Percentiles rank a stretch among this genome's conserved stretches.
Evolutionary conservation across 2,113 vertebrate genomes (phyloP).

Genomic region (Rhineura floridana): DNA sequence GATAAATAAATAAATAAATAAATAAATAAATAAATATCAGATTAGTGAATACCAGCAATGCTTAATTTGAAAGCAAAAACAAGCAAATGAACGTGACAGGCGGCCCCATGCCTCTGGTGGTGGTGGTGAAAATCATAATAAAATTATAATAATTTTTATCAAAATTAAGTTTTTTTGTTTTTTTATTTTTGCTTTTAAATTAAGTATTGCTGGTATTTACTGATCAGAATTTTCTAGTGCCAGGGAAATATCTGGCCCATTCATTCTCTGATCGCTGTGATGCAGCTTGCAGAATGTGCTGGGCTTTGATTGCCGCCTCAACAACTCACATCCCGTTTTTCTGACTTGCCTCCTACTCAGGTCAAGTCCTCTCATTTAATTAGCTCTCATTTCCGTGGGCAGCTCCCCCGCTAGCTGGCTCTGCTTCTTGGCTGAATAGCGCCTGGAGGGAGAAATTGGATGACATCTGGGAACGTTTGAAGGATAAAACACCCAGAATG

Average conservation of each 20-base stretch:
- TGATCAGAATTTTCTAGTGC: too few relatives aligned
- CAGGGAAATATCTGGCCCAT: background rate
- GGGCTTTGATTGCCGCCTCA: background rate
- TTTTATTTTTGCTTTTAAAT: background rate
- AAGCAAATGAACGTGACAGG: too few relatives aligned
- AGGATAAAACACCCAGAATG: background rate
- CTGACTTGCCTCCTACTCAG: background rate
- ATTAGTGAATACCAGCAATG: too few relatives aligned
- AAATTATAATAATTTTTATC: too few relatives aligned
- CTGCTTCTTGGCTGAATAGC: background rate
- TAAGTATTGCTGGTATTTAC: background rate
- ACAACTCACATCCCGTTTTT: background rate
- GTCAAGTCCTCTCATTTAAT: constrained; percentile 5
- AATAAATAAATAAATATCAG: too few relatives aligned
- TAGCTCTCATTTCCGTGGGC: background rate
- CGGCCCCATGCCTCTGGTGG: too few relatives aligned
- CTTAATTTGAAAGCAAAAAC: too few relatives aligned
- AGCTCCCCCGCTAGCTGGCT: background rate
- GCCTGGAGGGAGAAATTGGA: background rate
- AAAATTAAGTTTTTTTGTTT: background rate
- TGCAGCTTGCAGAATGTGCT: background rate
- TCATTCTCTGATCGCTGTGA: background rate
- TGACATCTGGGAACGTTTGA: background rate
- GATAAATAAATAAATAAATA: too few relatives aligned
- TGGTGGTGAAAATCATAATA: too few relatives aligned